These are phyloP conservation scores for Laterallus jamaicensis DNA, from an alignment of 2,113 vertebrate species.

Conservation along the genomic window DNA sequence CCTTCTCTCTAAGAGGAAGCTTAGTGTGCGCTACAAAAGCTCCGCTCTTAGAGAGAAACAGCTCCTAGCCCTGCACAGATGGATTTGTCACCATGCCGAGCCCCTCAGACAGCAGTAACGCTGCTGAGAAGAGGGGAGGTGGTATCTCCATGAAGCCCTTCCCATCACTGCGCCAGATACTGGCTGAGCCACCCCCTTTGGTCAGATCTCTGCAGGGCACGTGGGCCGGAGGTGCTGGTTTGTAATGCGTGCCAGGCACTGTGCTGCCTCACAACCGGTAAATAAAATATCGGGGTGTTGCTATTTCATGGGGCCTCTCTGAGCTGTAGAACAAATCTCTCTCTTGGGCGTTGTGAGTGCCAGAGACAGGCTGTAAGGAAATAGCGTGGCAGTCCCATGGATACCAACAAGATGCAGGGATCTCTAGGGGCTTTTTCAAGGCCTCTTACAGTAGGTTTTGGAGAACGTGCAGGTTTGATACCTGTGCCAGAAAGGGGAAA, in stretches of 20 bases:
- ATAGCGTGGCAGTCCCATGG: background rate
- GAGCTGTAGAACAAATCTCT: background rate
- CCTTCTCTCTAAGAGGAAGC: background rate
- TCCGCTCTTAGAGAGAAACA: too few species aligned
- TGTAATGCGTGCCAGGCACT: accelerated
- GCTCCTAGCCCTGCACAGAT: background rate
- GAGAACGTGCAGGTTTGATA: background rate
- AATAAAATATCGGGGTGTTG: background rate
- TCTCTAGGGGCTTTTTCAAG: background rate
- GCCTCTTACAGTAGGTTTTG: background rate
- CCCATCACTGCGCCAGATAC: background rate
- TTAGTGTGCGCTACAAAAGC: background rate
- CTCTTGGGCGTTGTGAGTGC: background rate
- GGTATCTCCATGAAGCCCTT: background rate
- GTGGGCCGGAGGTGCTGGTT: background rate
- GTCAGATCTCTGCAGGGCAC: background rate
- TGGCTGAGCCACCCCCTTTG: background rate
- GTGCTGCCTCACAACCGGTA: background rate
- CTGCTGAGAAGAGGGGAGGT: background rate
- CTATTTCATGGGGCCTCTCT: background rate
- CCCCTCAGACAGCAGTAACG: background rate
- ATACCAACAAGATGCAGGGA: background rate
- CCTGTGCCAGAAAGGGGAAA: background rate
- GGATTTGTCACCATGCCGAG: background rate
- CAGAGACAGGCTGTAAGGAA: background rate